phyloP scores from a whole-genome alignment of 2,797 vertebrate genomes.

The Apodemus agrarius region DNA sequence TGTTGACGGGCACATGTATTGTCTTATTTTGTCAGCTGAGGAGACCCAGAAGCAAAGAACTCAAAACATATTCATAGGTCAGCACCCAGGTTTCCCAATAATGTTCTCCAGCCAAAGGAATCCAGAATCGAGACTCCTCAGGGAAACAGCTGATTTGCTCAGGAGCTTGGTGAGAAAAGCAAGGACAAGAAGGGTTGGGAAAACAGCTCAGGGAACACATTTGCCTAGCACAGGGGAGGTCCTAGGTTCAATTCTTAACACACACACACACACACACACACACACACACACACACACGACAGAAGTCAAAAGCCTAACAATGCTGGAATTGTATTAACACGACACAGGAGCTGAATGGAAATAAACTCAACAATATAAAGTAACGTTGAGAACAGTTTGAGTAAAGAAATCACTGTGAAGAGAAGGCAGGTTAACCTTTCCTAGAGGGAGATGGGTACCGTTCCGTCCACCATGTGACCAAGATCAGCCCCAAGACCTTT shows the following conservation, averaged over 20 bases:
- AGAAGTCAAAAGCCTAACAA: neutral
- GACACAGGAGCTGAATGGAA: neutral
- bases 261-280: neutral
- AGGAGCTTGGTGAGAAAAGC: neutral
- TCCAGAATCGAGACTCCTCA: neutral
- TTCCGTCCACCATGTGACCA: neutral
- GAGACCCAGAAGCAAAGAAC: neutral
- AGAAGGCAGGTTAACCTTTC: too few species aligned
- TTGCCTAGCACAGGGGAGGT: neutral
- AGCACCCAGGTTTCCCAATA: neutral
- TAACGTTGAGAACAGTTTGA: neutral
- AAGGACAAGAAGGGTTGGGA: neutral
- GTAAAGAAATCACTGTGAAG: neutral
- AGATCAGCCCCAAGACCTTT: neutral
- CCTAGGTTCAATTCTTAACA: neutral
- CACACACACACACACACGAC: neutral
- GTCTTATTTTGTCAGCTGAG: neutral
- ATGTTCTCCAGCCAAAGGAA: neutral
- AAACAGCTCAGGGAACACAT: neutral
- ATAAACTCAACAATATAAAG: neutral
- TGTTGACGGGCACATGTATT: too few species aligned
- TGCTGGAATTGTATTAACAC: neutral
- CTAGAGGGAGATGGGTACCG: neutral
- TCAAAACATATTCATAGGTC: neutral
- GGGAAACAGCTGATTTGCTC: neutral